Evolutionary conservation across 2,888 invertebrate genomes (phyloP), one percentile per base, ranked within the genome.

Genomic region (Limnephilus rhombicus): DNA sequence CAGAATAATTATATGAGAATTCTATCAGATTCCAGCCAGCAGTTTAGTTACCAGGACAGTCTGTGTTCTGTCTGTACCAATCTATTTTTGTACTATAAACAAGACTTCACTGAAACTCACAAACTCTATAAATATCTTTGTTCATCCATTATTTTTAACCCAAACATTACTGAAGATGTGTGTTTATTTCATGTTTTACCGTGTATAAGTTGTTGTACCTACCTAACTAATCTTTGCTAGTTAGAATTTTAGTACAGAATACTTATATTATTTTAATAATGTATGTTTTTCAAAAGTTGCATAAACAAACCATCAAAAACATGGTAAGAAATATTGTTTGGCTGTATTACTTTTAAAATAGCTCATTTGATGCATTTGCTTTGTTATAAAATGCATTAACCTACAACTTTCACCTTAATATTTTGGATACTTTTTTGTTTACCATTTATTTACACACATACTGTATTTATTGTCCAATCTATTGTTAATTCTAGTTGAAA

Each of bases 51-150:
- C 18, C 18, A 68, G 18, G 68, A 18, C 68, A 68, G 9, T 68
- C 9, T 82, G 82, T 31, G 13, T 82, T 86, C 45, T 37, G 49
- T 87, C 34, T 80, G n/a, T n/a, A 37, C 34, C 41, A 81, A 24
- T 81, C 80, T 90, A 90, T 90, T 90, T 90, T 90, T 90, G 31
- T 45, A 90, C 13, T 45, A 53, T 90, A 90, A 83, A 90, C 90
- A 90, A 90, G 53, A 53, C 53, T 83, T 85, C 34, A 83, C 49
- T 85, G 90, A 83, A 34, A 85, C 83, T 29, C 85, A 83, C 29
- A 68, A 89, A 53, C 34, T 90, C 90, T 90, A 90, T 83, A 83
- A 90, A 90, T 90, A 90, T 82, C 82, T 83, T 41, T n/a, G 53
- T 90, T 83, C 83, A 1, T 31, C 41, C 88, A 88, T 88, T 89